Evolutionary conservation across 2,888 invertebrate species (phyloP), one percentile per base, ranked within the genome.

Genomic region (Acrobasis suavella): DNA sequence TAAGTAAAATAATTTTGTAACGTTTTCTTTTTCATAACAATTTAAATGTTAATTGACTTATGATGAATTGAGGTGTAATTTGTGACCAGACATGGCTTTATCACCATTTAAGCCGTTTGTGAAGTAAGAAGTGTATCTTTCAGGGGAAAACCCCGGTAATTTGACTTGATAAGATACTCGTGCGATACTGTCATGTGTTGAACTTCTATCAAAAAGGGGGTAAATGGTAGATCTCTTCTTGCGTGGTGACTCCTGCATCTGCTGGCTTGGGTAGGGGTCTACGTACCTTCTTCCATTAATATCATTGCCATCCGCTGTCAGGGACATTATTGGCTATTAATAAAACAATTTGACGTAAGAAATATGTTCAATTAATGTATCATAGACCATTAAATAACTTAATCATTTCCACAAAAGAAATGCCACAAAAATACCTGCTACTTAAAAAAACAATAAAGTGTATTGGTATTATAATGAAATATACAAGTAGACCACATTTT

Each of bases 301-400:
- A 82, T 91, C 90, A 81, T 74, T 89, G 84, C 87, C 89, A 83
- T 92, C 91, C 86, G 85, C 91, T 91, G 89, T 90, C 83, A 85
- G 85, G 83, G 85, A 88, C 84, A 87, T 85, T 80, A 84, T 82
- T 85, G 78, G 82, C 88, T 87, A 84, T 87, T 88, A 86, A 84
- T 86, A 77, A 86, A 87, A 87, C 76, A 76, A 50, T 50, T 72
- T 74, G 50, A 64, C 61, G 64, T 77, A 78, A 71, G 71, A 70
- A 72, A 56, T 46, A 56, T 22, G 42, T 17, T 56, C 17, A 14
- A 17, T 8, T 12, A 56, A 17, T 12, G 32, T 22, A 32, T 12
- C 12, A 22, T 32, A 22, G 14, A 46, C 6, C 46, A 7, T 46
- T n/a, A 46, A 46, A 46, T 46, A 46, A n/a, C 46, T 46, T 14